phyloP scores from a whole-genome alignment of 2,113 vertebrate genomes.

The Myrmecobius fasciatus region DNA sequence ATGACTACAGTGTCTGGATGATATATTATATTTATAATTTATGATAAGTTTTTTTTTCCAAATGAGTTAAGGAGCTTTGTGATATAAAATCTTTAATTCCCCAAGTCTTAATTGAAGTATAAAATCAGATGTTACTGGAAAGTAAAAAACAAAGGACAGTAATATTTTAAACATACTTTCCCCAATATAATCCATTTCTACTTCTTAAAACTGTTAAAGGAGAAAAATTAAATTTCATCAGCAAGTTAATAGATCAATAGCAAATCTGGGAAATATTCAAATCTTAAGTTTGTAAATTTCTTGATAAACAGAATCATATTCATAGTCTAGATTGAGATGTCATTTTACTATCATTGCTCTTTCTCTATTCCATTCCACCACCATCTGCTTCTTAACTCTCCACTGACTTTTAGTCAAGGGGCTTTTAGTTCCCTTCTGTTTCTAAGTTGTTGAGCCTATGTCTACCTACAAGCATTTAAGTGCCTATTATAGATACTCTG shows the following conservation, averaged over 20 bases:
- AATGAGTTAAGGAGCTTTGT: not conserved
- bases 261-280: slow-evolving; percentile 11
- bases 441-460: not conserved
- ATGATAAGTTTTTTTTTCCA: not conserved
- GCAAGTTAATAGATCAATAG: not conserved
- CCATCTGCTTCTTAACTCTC: not conserved
- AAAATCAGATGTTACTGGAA: not conserved
- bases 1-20: not conserved
- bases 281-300: not conserved
- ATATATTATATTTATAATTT: not conserved
- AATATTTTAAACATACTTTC: not conserved
- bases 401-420: too few species aligned
- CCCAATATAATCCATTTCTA: not conserved
- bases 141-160: not conserved
- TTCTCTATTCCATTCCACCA: not conserved
- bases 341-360: not conserved
- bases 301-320: not conserved
- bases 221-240: not conserved
- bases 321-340: not conserved
- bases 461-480: not conserved
- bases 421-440: not conserved
- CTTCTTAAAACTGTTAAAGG: not conserved
- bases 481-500: not conserved
- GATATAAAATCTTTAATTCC: slow-evolving; percentile 20
- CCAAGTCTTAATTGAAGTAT: not conserved